Percentiles rank a stretch among this genome's conserved stretches.
phyloP scores from a whole-genome alignment of 64 coral and sea anemone species.

The Actinia equina region DNA sequence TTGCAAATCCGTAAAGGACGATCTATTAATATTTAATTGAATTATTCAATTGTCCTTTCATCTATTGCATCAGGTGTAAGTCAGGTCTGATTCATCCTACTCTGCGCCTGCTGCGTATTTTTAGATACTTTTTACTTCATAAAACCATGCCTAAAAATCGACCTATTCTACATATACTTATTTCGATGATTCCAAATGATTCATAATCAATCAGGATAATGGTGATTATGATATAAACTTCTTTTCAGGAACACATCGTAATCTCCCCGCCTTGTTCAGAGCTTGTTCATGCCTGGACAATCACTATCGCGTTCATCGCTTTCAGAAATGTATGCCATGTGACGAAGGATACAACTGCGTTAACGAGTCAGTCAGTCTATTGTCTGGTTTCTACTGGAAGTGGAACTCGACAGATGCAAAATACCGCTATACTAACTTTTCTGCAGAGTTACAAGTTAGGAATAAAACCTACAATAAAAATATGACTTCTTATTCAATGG shows the following conservation, averaged over 20 bases:
- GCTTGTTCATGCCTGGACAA: conserved; percentile 13
- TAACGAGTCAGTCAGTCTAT: background rate
- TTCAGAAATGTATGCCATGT: conserved; percentile 7
- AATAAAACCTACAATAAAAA: conserved; percentile 19
- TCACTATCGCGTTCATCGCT: conserved; percentile 3
- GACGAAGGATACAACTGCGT: background rate
- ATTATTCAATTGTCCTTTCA: too few species aligned
- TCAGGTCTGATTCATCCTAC: too few species aligned
- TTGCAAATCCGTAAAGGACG: too few species aligned
- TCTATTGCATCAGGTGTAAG: too few species aligned
- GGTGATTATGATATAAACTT: too few species aligned
- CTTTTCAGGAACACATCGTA: conserved; percentile 22
- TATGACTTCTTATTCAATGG: background rate
- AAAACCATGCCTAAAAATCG: too few species aligned
- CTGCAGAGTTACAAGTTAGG: conserved; percentile 10
- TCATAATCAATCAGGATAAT: too few species aligned
- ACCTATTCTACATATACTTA: too few species aligned
- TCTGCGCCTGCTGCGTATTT: too few species aligned
- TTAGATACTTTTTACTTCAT: too few species aligned
- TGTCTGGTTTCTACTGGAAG: conserved; percentile 3
- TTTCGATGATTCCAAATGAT: too few species aligned
- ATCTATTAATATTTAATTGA: too few species aligned
- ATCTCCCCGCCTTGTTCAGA: conserved; percentile 23
- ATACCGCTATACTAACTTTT: conserved; percentile 34
- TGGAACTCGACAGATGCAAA: background rate